These are phyloP conservation scores for Acheta domesticus DNA, from an alignment of 2,888 invertebrate species.

Conservation along the genomic window DNA sequence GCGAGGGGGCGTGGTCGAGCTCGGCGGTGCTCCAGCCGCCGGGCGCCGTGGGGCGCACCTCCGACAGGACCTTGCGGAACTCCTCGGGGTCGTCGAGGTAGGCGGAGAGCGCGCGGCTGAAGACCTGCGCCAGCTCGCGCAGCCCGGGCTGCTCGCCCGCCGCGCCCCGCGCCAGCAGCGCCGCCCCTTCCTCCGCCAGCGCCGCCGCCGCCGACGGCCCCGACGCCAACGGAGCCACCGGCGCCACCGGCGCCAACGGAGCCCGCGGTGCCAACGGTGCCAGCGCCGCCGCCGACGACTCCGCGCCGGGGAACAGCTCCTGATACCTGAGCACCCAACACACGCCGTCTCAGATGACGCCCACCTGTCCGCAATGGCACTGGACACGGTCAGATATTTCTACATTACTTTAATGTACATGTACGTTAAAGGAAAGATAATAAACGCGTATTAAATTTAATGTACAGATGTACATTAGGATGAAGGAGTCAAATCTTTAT, in stretches of 20 bases:
- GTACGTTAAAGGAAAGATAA: no score
- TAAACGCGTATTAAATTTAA: no score
- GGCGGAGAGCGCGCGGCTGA: slow-evolving; percentile 76
- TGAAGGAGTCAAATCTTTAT: no score
- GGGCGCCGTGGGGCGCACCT: slow-evolving; percentile 71
- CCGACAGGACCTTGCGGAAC: slow-evolving; percentile 70
- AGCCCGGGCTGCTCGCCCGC: slow-evolving; percentile 45
- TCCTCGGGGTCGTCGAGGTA: slow-evolving; percentile 80
- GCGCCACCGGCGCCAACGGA: not conserved
- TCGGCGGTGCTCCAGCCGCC: slow-evolving; percentile 25
- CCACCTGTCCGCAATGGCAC: no score
- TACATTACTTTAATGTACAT: no score
- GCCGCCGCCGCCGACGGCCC: slow-evolving; percentile 51
- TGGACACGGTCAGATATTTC: no score
- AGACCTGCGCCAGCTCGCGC: slow-evolving; percentile 76
- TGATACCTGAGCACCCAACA: not conserved
- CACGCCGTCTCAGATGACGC: no score
- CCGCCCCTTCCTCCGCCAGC: not conserved
- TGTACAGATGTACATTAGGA: no score
- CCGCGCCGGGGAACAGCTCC: not conserved
- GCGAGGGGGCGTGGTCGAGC: not conserved
- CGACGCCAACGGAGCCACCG: slow-evolving; percentile 60
- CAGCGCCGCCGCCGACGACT: not conserved
- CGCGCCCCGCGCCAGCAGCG: not conserved
- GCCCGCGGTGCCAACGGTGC: not conserved